phyloP scores from a whole-genome alignment of 2,113 vertebrate species.

The Bubo blakistoni region DNA sequence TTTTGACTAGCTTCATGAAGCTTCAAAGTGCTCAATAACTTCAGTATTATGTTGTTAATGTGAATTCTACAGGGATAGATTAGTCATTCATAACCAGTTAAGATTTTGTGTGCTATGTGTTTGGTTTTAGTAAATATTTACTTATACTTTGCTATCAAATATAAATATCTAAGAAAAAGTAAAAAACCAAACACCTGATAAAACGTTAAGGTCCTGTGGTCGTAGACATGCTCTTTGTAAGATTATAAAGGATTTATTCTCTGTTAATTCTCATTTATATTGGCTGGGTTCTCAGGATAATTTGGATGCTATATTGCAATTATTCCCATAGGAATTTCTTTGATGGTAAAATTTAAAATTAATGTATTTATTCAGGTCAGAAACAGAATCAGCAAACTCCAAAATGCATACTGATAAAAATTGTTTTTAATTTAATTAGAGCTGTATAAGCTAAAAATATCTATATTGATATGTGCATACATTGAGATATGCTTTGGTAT shows the following conservation, averaged over 20 bases:
- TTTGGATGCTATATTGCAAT: background rate
- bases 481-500: background rate
- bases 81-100: background rate
- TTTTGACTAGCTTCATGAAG: background rate
- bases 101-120: background rate
- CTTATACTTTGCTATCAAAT: background rate
- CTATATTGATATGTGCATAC: background rate
- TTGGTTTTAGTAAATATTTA: background rate
- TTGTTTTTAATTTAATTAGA: background rate
- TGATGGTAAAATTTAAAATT: slow-evolving; percentile 25
- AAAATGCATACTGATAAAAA: background rate
- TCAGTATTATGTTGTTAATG: background rate
- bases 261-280: background rate
- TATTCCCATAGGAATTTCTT: slow-evolving; percentile 32
- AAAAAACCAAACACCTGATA: background rate
- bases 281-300: background rate
- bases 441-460: background rate
- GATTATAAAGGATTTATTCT: background rate
- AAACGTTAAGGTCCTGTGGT: background rate
- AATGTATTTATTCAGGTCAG: slow-evolving; percentile 26
- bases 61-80: background rate
- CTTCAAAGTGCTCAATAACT: slow-evolving; percentile 1
- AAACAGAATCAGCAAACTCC: slow-evolving; percentile 24
- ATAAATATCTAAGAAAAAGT: background rate
- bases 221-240: background rate